A percentile compares a stretch with the other conserved stretches of the same genome.
Evolutionary conservation across 2,888 invertebrate genomes (phyloP).

Genomic region (Platycheirus albimanus): DNA sequence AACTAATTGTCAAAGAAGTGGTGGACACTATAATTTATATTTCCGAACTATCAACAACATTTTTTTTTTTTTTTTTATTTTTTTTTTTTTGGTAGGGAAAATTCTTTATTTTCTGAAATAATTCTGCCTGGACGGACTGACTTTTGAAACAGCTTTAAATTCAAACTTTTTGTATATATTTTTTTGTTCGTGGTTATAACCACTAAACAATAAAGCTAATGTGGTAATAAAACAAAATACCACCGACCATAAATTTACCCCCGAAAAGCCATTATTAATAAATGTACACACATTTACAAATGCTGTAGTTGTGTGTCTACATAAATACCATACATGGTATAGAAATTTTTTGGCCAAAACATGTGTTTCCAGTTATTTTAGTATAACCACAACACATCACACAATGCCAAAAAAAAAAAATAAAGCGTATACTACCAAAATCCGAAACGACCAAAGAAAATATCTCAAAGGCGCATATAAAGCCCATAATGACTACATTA

Average conservation of each 20-base stretch:
- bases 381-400: slow-evolving; percentile 52
- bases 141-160: too few relatives aligned
- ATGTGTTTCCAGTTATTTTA: slow-evolving; percentile 68
- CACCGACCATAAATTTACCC: slow-evolving; percentile 36
- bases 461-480: slow-evolving; percentile 44
- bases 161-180: too few relatives aligned
- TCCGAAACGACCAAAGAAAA: slow-evolving; percentile 27
- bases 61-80: too few relatives aligned
- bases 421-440: slow-evolving; percentile 6
- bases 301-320: too few relatives aligned
- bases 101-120: too few relatives aligned
- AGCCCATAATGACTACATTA: slow-evolving; percentile 55
- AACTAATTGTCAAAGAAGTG: too few relatives aligned
- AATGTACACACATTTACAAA: slow-evolving; percentile 20
- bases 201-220: slow-evolving; percentile 14
- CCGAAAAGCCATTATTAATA: slow-evolving; percentile 56
- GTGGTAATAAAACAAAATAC: slow-evolving; percentile 28
- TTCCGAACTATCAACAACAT: too few relatives aligned
- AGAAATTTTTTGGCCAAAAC: slow-evolving; percentile 61
- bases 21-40: too few relatives aligned
- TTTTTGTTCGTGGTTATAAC: too few relatives aligned
- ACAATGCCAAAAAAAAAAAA: slow-evolving; percentile 29
- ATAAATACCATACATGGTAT: slow-evolving; percentile 8
- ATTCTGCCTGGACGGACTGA: too few relatives aligned
- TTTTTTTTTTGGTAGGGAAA: too few relatives aligned